Base-by-base conservation (phyloP, 2,113 vertebrate genomes). In the Lophius piscatorius region DNA sequence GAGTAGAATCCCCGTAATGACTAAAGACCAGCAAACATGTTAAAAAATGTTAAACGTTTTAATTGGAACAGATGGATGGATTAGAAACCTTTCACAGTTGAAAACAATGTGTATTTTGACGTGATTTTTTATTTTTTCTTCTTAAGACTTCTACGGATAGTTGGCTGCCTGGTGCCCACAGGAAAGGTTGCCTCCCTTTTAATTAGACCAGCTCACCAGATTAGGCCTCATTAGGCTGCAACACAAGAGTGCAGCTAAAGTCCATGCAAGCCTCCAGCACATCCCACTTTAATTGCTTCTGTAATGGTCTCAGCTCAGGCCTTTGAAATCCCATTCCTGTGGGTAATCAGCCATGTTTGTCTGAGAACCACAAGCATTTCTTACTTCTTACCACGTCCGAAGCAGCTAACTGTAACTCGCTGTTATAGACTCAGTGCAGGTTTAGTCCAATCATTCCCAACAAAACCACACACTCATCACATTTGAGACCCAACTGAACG, bases 311-410 rank as follows among this genome's bases (percentile, higher is more conserved):
- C 45, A 18, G 77, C 44, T 84, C 76, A 54, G 83, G 79, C 50
- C 84, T 87, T 86, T 87, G 76, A 87, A 85, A 87, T 86, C 84
- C 75, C 77, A 81, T 83, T 89, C 80, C 86, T 87, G 80, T 68
- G 81, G 80, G 83, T 89, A 87, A 89, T 89, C 81, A 84, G 80
- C 80, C 86, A 82, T 84, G 78, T 82, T 87, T 88, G 84, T 89
- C 74, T 82, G 33, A 76, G 81, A 75, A 52, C 66, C 13, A 12
- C 52, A 31, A 87, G 76, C 42, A 40, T 66, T 70, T 61, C 63
- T 52, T 66, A 54, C 64, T 63, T 28, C 29, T 51, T 48, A 20
- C 17, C 65, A 23, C 21, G 51, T 40, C 56, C 42, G 58, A 20
- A 48, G 46, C 11, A 8, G 39, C 48, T 55, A 55, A 44, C 65